Evolutionary conservation across 2,888 invertebrate genomes (phyloP), one percentile per base, ranked within the genome.

Genomic region (Parnassius smintheus): DNA sequence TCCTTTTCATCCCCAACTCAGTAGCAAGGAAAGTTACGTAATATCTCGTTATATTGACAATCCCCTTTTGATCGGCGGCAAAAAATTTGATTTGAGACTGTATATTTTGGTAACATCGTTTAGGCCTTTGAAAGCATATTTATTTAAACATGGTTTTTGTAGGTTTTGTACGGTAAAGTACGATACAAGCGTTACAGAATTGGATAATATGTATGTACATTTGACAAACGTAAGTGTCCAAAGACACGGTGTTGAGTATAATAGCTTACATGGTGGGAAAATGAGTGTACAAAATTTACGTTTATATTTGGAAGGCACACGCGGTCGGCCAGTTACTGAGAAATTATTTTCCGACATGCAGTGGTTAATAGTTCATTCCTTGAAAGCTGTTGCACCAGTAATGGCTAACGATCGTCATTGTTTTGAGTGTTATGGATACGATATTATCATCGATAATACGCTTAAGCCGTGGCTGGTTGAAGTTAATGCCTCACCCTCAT

Each of bases 141-240:
- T 98, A 75, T 98, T 96, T 82, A 96, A 96, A 77, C 93, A 97
- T 58, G 98, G 98, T 9, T 99, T 99, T 88, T 98, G 98, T 83
- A 94, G 98, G 63, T 99, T 99, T 89, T 99, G 98, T 76, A 98
- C 98, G 0, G 97, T 98, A 57, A 98, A 98, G 82, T 98, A 98
- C 80, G 97, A 98, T 80, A 96, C 96, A 2, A 97, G 96, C 82
- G 95, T 96, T 50, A 96, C 95, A 45, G 96, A 97, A 82, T 87
- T 96, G 73, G 97, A 97, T 82, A 98, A 96, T 82, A 96, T 97
- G 95, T 98, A 97, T 78, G 96, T 98, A 60, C 98, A 98, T 90
- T 92, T 98, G 66, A 98, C 98, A 11, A 99, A 99, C 82, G 98
- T 98, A 4, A 98, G 98, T 64, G 98, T 99, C n/a, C 99, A 99